These are phyloP conservation scores for Lasius platythorax DNA, from an alignment of 2,888 invertebrate genomes.

Conservation along the genomic window DNA sequence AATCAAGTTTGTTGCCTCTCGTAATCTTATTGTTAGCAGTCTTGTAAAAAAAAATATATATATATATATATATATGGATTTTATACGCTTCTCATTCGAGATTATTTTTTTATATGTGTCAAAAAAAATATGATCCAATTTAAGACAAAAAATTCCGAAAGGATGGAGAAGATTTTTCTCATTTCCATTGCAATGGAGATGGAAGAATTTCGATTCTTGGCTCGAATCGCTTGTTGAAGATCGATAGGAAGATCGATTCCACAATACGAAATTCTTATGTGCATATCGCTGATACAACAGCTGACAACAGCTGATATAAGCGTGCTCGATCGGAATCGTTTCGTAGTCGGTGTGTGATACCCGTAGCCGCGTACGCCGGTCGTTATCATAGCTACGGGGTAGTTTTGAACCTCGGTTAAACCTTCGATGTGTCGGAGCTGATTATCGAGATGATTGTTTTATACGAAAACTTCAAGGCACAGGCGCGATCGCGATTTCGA, in stretches of 20 bases:
- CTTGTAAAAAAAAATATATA: neutral
- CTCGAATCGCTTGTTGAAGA: neutral
- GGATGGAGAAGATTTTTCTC: neutral
- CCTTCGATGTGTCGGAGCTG: slow-evolving; percentile 40
- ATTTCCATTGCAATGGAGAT: neutral
- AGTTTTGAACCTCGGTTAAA: slow-evolving; percentile 72
- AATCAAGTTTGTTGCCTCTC: neutral
- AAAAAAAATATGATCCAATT: neutral
- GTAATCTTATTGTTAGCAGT: neutral
- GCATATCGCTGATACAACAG: too few relatives aligned
- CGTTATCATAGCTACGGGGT: slow-evolving; percentile 60
- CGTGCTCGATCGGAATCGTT: too few relatives aligned
- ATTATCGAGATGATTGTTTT: slow-evolving; percentile 63
- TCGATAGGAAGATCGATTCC: too few relatives aligned
- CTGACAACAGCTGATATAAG: neutral
- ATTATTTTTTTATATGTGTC: neutral
- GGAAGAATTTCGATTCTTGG: neutral
- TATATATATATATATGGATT: neutral
- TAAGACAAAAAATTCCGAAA: neutral
- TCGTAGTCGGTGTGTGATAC: slow-evolving; percentile 70
- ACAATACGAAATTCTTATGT: too few relatives aligned
- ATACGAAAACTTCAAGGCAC: slow-evolving; percentile 44
- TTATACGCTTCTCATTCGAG: neutral
- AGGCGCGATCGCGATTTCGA: slow-evolving; percentile 42
- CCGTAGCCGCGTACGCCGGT: slow-evolving; percentile 65